These are phyloP conservation scores for Scaptomyza tumidula DNA, from an alignment of 2,888 invertebrate species.

Conservation along the genomic window DNA sequence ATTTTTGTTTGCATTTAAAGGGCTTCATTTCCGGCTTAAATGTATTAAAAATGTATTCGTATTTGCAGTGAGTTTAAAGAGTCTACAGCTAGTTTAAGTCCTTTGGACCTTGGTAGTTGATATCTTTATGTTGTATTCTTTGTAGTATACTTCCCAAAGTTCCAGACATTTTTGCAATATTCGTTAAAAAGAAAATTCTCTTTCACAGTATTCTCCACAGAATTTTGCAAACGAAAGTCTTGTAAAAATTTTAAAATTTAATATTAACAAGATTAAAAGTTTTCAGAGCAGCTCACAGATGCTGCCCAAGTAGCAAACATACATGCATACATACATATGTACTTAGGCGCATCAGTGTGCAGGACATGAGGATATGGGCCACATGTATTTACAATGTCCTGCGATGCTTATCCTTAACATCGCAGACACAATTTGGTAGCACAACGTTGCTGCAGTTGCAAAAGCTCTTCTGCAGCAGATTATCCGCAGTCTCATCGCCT, in stretches of 20 bases:
- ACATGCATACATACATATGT: not conserved
- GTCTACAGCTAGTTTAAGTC: no score
- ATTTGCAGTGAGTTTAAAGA: slow-evolving; percentile 1
- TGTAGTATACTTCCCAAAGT: not conserved
- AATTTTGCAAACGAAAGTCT: no score
- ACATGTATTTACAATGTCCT: not conserved
- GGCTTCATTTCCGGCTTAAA: slow-evolving; percentile 34
- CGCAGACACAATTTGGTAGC: slow-evolving; percentile 1
- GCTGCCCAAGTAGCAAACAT: not conserved
- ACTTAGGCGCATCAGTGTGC: not conserved
- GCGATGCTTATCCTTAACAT: not conserved
- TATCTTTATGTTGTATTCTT: no score
- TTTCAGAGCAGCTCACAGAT: not conserved
- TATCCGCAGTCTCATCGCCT: slow-evolving; percentile 17
- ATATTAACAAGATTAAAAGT: not conserved
- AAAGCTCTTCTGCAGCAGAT: slow-evolving; percentile 17
- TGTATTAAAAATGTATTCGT: slow-evolving; percentile 8
- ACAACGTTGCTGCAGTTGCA: not conserved
- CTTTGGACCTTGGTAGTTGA: no score
- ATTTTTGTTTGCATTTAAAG: slow-evolving; percentile 62
- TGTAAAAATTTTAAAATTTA: not conserved
- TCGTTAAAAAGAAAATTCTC: not conserved
- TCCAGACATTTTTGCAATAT: not conserved
- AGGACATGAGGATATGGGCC: not conserved
- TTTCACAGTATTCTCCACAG: not conserved